Percentiles rank a stretch among this genome's conserved stretches.
These are phyloP conservation scores for Anguilla japonica DNA, from an alignment of 2,113 vertebrate species.

Conservation along the genomic window DNA sequence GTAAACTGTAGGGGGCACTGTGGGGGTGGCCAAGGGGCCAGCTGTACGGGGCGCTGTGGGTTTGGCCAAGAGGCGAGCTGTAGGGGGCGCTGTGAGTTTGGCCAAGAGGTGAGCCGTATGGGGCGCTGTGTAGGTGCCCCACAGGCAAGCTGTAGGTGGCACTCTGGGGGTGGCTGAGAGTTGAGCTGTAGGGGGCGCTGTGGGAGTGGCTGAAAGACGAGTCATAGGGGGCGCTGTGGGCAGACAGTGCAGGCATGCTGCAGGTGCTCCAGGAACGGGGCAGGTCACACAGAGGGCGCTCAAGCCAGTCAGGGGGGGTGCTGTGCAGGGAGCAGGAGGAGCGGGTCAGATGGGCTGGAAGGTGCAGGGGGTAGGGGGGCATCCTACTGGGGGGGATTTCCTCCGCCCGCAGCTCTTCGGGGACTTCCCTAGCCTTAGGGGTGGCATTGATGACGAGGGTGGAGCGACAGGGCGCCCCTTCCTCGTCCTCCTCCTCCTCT, in stretches of 20 bases:
- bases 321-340: slow-evolving; percentile 81
- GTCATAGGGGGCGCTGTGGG: slow-evolving; percentile 33
- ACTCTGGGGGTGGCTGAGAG: slow-evolving; percentile 28
- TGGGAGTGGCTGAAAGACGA: slow-evolving; percentile 20
- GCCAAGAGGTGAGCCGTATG: slow-evolving; percentile 13
- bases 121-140: neutral
- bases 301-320: slow-evolving; percentile 71
- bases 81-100: slow-evolving; percentile 4
- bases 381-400: slow-evolving; percentile 55
- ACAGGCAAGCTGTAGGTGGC: neutral
- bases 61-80: neutral
- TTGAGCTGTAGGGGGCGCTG: slow-evolving; percentile 25
- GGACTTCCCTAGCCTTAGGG: slow-evolving; percentile 41
- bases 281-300: slow-evolving; percentile 65
- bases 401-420: slow-evolving; percentile 26
- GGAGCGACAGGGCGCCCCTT: slow-evolving; percentile 62
- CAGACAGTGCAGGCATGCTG: slow-evolving; percentile 79
- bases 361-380: slow-evolving; percentile 54
- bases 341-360: slow-evolving; percentile 60
- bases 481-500: slow-evolving; percentile 44
- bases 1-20: neutral
- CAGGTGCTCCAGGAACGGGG: slow-evolving; percentile 76
- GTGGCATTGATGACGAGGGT: slow-evolving; percentile 70
- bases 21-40: neutral
- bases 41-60: neutral